Evolutionary conservation across 2,888 invertebrate species (phyloP).

Genomic region (Clusia tigrina): DNA sequence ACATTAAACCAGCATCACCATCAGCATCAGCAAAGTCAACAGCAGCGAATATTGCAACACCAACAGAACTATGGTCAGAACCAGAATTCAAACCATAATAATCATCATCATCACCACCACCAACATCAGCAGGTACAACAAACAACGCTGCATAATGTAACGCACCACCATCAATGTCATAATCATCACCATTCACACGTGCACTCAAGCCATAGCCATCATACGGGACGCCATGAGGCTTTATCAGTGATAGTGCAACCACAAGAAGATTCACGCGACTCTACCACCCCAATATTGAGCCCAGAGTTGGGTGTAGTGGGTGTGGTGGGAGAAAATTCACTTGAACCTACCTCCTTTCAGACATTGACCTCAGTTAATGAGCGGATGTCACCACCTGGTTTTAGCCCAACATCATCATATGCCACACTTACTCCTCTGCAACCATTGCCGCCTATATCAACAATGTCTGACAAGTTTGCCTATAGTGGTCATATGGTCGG

Average conservation of each 20-base stretch:
- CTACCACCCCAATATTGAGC: conserved; percentile 67
- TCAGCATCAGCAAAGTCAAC: background rate
- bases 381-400: conserved; percentile 89
- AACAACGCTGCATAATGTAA: conserved; percentile 6
- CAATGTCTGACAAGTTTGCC: conserved; percentile 96
- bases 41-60: background rate
- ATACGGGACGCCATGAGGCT: conserved; percentile 58
- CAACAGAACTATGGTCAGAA: conserved; percentile 26
- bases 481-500: conserved; percentile 65
- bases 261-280: conserved; percentile 67
- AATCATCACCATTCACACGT: conserved; percentile 28
- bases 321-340: conserved; percentile 67
- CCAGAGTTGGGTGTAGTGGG: conserved; percentile 69
- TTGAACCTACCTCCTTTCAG: conserved; percentile 85
- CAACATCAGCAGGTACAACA: conserved; percentile 11
- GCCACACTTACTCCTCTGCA: conserved; percentile 95
- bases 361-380: conserved; percentile 84
- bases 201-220: conserved; percentile 25
- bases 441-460: conserved; percentile 96
- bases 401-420: conserved; percentile 87
- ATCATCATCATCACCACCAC: conserved; percentile 45
- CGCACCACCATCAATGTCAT: no score
- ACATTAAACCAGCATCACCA: conserved; percentile 45
- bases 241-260: conserved; percentile 70
- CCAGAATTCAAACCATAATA: no score